These are phyloP conservation scores for Exocentrus adspersus DNA, from an alignment of 2,888 invertebrate genomes.

Conservation along the genomic window DNA sequence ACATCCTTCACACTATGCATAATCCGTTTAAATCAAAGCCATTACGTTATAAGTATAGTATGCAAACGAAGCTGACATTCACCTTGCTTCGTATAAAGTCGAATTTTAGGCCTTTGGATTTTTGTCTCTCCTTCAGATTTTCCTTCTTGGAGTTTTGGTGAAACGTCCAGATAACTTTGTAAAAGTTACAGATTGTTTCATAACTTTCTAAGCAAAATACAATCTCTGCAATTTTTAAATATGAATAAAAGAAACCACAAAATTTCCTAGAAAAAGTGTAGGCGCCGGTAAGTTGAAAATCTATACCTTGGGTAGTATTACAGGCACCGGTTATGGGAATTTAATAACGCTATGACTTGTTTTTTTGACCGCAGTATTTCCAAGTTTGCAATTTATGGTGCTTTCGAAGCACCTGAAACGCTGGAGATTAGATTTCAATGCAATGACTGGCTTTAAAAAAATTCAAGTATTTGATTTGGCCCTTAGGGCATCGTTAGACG, in stretches of 20 bases:
- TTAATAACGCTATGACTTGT: neutral
- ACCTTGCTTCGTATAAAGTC: neutral
- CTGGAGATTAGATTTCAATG: no score
- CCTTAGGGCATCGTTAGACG: neutral
- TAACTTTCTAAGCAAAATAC: no score
- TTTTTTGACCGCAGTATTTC: neutral
- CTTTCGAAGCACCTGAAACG: no score
- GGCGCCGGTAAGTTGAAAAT: neutral
- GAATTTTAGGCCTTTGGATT: neutral
- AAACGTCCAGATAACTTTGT: no score
- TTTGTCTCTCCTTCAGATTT: no score
- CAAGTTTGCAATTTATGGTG: no score
- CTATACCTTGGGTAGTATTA: neutral
- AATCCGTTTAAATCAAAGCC: neutral
- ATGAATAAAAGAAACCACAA: neutral
- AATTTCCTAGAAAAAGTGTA: neutral
- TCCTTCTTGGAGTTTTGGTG: no score
- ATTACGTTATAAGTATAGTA: neutral
- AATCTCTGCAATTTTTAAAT: neutral
- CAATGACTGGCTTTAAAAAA: no score
- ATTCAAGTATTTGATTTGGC: no score
- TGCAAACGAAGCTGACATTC: constrained; percentile 10
- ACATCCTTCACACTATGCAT: neutral
- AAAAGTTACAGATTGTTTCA: no score
- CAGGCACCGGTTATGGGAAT: neutral